Evolutionary conservation across 2,113 vertebrate species (phyloP), one percentile per base, ranked within the genome.

Genomic region (Trogon melanurus): DNA sequence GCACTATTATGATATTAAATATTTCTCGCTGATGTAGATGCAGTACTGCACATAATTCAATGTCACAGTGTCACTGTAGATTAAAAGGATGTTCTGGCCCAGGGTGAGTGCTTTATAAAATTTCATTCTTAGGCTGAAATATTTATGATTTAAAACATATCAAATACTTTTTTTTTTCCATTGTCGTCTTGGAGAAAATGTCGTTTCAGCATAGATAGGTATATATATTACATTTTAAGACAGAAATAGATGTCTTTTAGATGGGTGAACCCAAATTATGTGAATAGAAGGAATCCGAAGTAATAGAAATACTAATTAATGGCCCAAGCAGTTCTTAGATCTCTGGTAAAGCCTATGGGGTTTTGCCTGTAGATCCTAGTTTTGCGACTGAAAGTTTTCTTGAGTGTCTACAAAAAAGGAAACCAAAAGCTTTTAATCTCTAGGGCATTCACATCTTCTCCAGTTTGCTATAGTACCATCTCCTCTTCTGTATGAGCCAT

Each of bases 1-100:
- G 92, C 79, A 85, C 82, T 92, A 95, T 97, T 96, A 96, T 95
- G 86, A 94, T 89, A 97, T 97, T 97, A 97, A 97, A 96, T 96
- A 94, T 84, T 97, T 96, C 69, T 84, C 88, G 90, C 45, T 96
- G 88, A 75, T 84, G 87, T 93, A 93, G 93, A 91, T 96, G 45
- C 79, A 85, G 76, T 90, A 89, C 91, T 87, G 79, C n/a, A 75
- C 90, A 90, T 96, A 97, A 96, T 95, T 95, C 95, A 96, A 97
- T 95, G 93, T 97, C 96, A 96, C 60, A 96, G 1, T 96, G 96
- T 97, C 97, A 97, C 38, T 81, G 70, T 88, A 96, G 96, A 96
- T 97, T 97, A 96, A 93, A 93, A 85, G 78, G 85, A 61, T 91
- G 57, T 91, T 91, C 73, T 87, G 79, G 73, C 47, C 45, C 32